A percentile compares a stretch with the other conserved stretches of the same genome.
These are phyloP conservation scores for Amphimallon solstitiale DNA, from an alignment of 2,888 invertebrate species.

Conservation along the genomic window DNA sequence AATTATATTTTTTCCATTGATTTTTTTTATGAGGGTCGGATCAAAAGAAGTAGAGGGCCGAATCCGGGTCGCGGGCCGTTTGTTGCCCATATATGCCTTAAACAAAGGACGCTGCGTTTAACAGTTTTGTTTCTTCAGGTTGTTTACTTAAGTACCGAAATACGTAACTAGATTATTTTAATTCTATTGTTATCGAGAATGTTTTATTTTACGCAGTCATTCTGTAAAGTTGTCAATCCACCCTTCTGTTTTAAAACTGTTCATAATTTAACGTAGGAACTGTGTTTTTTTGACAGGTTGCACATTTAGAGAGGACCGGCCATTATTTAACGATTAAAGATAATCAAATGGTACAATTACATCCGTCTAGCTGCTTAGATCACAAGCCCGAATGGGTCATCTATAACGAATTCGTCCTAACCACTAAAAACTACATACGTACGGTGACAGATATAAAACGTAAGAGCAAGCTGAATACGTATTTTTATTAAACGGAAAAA, in stretches of 20 bases:
- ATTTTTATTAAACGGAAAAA: background rate
- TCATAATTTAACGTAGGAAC: background rate
- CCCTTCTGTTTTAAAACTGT: background rate
- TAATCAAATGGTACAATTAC: constrained; percentile 98
- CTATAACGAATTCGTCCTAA: constrained; percentile 99
- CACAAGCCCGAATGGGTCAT: constrained; percentile 99
- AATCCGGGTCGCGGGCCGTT: too few relatives aligned
- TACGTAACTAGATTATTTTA: too few relatives aligned
- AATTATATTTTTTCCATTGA: too few relatives aligned
- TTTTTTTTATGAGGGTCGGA: too few relatives aligned
- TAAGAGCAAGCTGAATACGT: constrained; percentile 65
- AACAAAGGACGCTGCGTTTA: too few relatives aligned
- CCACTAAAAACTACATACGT: constrained; percentile 99
- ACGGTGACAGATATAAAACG: constrained; percentile 99
- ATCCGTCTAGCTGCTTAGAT: constrained; percentile 98
- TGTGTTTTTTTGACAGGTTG: constrained; percentile 72
- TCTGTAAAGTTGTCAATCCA: too few relatives aligned
- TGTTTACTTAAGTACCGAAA: too few relatives aligned
- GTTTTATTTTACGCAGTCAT: too few relatives aligned
- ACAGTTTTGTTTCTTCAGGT: too few relatives aligned
- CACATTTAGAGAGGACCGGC: constrained; percentile 96
- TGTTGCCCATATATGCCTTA: too few relatives aligned
- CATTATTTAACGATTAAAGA: constrained; percentile 99
- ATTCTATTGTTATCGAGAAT: too few relatives aligned
- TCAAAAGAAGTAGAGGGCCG: too few relatives aligned